phyloP scores from a whole-genome alignment of 2,113 vertebrate species.

The Gobiocypris rarus region DNA sequence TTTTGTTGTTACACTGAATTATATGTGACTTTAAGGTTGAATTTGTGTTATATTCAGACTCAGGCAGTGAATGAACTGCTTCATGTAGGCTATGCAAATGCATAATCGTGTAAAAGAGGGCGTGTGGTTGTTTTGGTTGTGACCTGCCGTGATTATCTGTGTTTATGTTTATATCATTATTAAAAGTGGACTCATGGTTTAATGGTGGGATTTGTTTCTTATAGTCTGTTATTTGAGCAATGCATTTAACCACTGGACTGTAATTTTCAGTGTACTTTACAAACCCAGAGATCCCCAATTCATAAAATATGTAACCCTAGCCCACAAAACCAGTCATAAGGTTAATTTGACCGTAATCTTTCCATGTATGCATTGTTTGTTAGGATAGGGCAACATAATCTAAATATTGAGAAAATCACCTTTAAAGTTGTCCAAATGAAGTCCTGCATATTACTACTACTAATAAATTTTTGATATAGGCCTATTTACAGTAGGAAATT shows the following conservation, averaged over 20 bases:
- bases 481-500: no score
- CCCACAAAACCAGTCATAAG: no score
- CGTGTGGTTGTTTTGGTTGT: conserved; percentile 3
- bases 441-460: no score
- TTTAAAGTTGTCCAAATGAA: no score
- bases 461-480: no score
- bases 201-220: not conserved
- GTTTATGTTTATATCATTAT: not conserved
- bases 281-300: no score
- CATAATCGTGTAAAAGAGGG: conserved; percentile 8
- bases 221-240: not conserved
- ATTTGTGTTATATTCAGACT: not conserved
- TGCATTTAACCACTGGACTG: not conserved
- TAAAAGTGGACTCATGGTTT: not conserved
- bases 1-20: not conserved
- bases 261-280: not conserved
- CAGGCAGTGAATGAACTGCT: not conserved
- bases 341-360: no score
- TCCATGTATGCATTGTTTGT: no score
- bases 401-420: no score
- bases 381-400: no score
- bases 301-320: no score
- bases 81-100: conserved; percentile 41
- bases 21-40: not conserved
- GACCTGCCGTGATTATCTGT: not conserved